These are phyloP conservation scores for Mirza zaza DNA, from an alignment of 2,113 vertebrate species.

Conservation along the genomic window DNA sequence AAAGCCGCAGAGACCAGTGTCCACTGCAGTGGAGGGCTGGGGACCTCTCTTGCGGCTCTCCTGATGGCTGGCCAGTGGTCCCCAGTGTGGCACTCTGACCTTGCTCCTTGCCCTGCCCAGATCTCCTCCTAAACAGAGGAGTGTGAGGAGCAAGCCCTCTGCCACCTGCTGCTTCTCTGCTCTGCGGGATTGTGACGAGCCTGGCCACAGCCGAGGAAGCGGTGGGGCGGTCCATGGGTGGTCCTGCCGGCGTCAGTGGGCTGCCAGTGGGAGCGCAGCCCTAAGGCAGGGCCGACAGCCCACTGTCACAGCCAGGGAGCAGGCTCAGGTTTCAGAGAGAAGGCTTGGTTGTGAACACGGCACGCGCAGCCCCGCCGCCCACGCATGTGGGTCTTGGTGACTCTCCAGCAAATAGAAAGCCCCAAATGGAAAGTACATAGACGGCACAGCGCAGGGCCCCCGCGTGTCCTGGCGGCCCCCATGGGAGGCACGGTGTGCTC, in stretches of 20 bases:
- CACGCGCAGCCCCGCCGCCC: not conserved
- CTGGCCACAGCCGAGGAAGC: not conserved
- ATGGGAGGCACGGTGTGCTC: rapidly evolving
- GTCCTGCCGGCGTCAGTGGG: not conserved
- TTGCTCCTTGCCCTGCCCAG: rapidly evolving
- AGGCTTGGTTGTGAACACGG: rapidly evolving
- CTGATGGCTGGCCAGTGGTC: not conserved
- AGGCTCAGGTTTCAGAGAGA: not conserved
- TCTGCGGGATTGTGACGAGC: not conserved
- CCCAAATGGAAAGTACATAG: not conserved
- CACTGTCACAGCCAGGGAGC: not conserved
- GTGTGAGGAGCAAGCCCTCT: not conserved
- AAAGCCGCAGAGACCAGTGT: not conserved
- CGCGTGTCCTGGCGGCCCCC: not conserved
- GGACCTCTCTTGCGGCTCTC: rapidly evolving
- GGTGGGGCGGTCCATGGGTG: not conserved
- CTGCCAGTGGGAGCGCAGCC: too few relatives aligned
- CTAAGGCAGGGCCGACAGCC: not conserved
- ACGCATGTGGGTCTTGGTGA: not conserved
- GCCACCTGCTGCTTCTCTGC: not conserved
- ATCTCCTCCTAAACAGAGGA: not conserved
- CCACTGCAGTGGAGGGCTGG: rapidly evolving
- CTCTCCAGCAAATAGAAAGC: not conserved
- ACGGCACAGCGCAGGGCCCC: not conserved
- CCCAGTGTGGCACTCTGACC: not conserved